A percentile compares a stretch with the other conserved stretches of the same genome.
phyloP scores from a whole-genome alignment of 2,797 vertebrate species.

The Rhynchotus rufescens region DNA sequence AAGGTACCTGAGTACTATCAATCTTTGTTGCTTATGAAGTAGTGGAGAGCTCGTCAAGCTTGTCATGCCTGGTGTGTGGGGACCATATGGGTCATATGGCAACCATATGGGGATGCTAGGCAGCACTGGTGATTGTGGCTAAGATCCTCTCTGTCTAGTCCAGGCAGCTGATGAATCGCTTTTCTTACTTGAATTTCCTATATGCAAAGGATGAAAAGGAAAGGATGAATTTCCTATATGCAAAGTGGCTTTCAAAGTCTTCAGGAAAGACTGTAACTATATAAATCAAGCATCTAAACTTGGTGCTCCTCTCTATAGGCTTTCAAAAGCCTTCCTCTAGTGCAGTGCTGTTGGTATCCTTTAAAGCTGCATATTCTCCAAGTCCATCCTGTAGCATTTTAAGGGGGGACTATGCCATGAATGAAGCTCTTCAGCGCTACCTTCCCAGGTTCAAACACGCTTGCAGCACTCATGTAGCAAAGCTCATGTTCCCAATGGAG shows the following conservation, averaged over 20 bases:
- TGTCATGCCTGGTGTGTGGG: neutral
- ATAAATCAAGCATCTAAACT: neutral
- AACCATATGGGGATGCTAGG: neutral
- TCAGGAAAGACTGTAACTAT: neutral
- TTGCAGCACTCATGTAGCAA: neutral
- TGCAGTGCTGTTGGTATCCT: rapidly evolving
- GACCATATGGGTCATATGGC: too few species aligned
- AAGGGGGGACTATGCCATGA: neutral
- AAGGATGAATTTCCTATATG: neutral
- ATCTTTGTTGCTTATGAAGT: neutral
- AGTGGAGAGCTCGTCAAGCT: neutral
- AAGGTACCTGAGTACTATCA: neutral
- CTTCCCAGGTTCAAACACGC: neutral
- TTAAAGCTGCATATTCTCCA: neutral
- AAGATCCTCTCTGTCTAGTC: rapidly evolving
- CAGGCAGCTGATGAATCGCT: neutral
- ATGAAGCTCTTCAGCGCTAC: neutral
- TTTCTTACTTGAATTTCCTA: neutral
- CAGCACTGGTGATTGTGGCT: neutral
- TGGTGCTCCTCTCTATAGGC: neutral
- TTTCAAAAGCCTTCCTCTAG: neutral
- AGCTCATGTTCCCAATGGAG: neutral
- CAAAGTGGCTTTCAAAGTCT: neutral
- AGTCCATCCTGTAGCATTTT: neutral
- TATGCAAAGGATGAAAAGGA: neutral